These are phyloP conservation scores for Philaethria dido DNA, from an alignment of 2,888 invertebrate species.

Conservation along the genomic window DNA sequence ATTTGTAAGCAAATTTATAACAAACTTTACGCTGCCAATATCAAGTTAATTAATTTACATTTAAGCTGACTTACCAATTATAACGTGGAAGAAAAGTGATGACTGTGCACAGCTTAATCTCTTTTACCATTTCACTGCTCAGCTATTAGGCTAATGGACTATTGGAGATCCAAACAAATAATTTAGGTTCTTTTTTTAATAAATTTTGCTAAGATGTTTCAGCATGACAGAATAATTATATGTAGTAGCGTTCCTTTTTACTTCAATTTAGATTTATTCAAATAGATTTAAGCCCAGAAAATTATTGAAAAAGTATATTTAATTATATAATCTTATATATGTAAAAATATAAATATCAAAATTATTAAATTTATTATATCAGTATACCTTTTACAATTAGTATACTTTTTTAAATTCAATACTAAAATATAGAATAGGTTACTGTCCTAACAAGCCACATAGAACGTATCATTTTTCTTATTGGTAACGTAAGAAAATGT, in stretches of 20 bases:
- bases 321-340: neutral
- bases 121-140: conserved; percentile 70
- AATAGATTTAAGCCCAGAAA: no score
- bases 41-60: conserved; percentile 22
- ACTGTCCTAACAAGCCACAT: no score
- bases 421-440: no score
- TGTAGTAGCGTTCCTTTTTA: no score
- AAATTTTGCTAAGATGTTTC: neutral
- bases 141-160: conserved; percentile 75
- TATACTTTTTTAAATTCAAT: no score
- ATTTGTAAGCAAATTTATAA: conserved; percentile 2
- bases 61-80: conserved; percentile 64
- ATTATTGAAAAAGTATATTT: neutral
- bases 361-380: no score
- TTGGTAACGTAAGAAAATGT: no score
- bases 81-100: conserved; percentile 67
- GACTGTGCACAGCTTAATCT: conserved; percentile 75
- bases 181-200: conserved; percentile 6
- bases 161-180: conserved; percentile 19
- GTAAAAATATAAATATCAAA: no score
- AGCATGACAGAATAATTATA: neutral
- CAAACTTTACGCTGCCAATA: conserved; percentile 16
- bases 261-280: no score
- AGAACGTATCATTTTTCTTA: no score
- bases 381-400: no score